phyloP scores from a whole-genome alignment of 2,797 vertebrate species.

The Etheostoma nigrum region DNA sequence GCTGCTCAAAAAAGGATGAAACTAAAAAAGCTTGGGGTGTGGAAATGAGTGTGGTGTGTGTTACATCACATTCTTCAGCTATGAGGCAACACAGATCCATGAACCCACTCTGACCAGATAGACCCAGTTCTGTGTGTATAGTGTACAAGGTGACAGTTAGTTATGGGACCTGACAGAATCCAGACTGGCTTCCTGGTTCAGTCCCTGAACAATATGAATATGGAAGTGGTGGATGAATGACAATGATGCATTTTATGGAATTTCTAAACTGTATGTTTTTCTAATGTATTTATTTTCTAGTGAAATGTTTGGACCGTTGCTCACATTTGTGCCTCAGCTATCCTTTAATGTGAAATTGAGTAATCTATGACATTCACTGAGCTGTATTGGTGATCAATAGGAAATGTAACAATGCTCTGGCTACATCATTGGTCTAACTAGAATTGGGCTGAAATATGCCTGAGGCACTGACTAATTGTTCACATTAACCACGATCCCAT shows the following conservation, averaged over 20 bases:
- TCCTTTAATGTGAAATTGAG: too few relatives aligned
- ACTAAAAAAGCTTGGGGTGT: conserved; percentile 30
- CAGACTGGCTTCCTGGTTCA: conserved; percentile 2
- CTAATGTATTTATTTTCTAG: too few relatives aligned
- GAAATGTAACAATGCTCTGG: too few relatives aligned
- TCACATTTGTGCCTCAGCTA: neutral
- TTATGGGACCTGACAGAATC: conserved; percentile 13
- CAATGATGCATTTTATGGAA: neutral
- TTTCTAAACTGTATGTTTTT: too few relatives aligned
- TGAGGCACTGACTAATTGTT: too few relatives aligned
- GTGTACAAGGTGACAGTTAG: neutral
- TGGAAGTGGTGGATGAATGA: neutral
- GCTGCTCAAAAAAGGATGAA: conserved; percentile 37
- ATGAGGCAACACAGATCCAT: conserved; percentile 43
- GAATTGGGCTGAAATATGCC: too few relatives aligned
- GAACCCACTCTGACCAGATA: conserved; percentile 1
- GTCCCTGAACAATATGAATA: neutral
- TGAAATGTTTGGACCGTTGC: neutral
- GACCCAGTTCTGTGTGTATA: neutral
- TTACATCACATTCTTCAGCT: conserved; percentile 59
- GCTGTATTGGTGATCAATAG: too few relatives aligned
- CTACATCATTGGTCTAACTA: too few relatives aligned
- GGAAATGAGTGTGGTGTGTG: conserved; percentile 23
- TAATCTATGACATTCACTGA: too few relatives aligned
- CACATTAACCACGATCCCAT: too few relatives aligned